Base-by-base conservation (phyloP, 2,797 vertebrate species). In the Helicolenus hilgendorfi region DNA sequence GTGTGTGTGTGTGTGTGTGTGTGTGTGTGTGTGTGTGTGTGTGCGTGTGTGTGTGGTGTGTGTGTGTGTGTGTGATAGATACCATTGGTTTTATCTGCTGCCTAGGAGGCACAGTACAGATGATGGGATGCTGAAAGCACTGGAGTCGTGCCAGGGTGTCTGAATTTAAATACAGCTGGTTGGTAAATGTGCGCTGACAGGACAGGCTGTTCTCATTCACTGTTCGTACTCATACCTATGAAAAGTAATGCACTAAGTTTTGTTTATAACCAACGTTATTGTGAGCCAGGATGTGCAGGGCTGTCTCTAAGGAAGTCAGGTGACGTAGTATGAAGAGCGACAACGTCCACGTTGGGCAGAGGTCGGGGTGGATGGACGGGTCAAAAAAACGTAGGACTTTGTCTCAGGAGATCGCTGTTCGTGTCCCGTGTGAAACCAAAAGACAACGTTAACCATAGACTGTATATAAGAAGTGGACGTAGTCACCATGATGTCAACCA, bases 151-250 rank as follows among this genome's bases (percentile, higher is more conserved):
- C 74, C 84, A 80, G 38, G 53, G 68, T 38, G 69, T 18, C 35
- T 84, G 78, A 71, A 79, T 83, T 82, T 45, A 80, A 88, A 81
- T 68, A 85, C 83, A 87, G 75, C 85, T 75, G 82, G 62, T 84
- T 60, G 18, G 82, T 75, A 58, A 72, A 78, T 55, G 74, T 20
- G 31, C 53, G 35, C 62, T 38, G 55, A 88, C 62, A 81, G 10
- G 81, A 55, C 49, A 55, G 49, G 49, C 49, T 55, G 49, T 55
- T 55, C n/a, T 55, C n/a, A 55, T 22, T 55, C 49, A 55, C 49
- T 55, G 49, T 55, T 55, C 49, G 1, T 55, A n/a, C 49, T 55
- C 9, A n/a, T 55, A 55, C 49, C 7, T 55, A 55, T 55, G 49
- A 55, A 22, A 55, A 55, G n/a, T 55, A 55, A 22, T 55, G 20